Conservation (phyloP, 1,140 invertebrate genomes). For the Leptoteleia sp. region DNA sequence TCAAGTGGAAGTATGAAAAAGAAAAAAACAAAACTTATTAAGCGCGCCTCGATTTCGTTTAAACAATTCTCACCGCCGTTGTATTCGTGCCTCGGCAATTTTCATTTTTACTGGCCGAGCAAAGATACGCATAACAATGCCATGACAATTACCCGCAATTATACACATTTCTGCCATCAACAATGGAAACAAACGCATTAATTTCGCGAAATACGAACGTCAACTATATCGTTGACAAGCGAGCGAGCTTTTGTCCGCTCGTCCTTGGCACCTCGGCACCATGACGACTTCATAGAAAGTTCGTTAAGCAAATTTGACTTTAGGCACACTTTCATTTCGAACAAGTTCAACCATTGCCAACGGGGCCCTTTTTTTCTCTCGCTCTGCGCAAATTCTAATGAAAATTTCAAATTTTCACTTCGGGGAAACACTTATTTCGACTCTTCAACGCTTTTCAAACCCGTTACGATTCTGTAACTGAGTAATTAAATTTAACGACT, state of each 20-base stretch:
- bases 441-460: too few relatives aligned
- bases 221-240: conserved; percentile 17
- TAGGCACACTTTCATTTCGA: not conserved
- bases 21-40: too few relatives aligned
- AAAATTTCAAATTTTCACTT: too few relatives aligned
- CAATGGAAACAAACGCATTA: conserved; percentile 29
- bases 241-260: conserved; percentile 28
- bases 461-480: too few relatives aligned
- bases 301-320: conserved; percentile 4
- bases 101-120: not conserved
- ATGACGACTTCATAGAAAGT: conserved; percentile 33
- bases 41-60: not conserved
- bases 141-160: conserved; percentile 25
- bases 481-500: too few relatives aligned
- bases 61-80: too few relatives aligned
- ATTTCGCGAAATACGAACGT: conserved; percentile 23
- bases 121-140: conserved; percentile 9
- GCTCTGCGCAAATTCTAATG: too few relatives aligned
- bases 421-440: too few relatives aligned
- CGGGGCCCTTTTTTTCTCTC: conserved; percentile 4
- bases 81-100: not conserved
- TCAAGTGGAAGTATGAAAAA: too few relatives aligned
- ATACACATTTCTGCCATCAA: conserved; percentile 30
- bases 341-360: conserved; percentile 1
- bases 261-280: conserved; percentile 13